Evolutionary conservation across 1,140 invertebrate genomes (phyloP).

Genomic region (Drosophila ercepeae): DNA sequence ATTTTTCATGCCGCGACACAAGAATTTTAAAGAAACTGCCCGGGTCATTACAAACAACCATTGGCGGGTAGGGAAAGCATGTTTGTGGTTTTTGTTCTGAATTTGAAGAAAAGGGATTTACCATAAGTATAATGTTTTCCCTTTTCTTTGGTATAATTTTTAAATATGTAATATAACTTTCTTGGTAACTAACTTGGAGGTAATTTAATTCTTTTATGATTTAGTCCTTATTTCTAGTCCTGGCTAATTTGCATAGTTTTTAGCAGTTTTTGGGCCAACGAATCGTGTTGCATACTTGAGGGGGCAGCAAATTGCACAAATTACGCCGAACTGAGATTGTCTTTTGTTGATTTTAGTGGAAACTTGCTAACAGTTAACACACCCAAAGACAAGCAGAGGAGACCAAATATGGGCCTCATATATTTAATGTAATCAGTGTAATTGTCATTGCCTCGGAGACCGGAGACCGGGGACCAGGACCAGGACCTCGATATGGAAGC

Average conservation of each 20-base stretch:
- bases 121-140: no score
- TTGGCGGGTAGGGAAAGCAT: conserved; percentile 27
- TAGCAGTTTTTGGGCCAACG: conserved; percentile 11
- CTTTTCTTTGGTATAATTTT: no score
- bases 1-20: conserved; percentile 64
- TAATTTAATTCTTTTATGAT: no score
- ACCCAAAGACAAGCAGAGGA: conserved; percentile 30
- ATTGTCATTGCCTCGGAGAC: conserved; percentile 71
- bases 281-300: conserved; percentile 44
- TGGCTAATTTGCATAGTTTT: conserved; percentile 70
- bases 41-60: conserved; percentile 25
- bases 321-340: conserved; percentile 28
- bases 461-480: conserved; percentile 49
- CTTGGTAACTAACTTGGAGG: no score
- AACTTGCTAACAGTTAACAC: conserved; percentile 58
- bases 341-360: background rate
- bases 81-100: conserved; percentile 17
- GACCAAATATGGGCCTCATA: conserved; percentile 74
- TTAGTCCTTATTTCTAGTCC: background rate
- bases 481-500: conserved; percentile 33
- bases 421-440: conserved; percentile 80
- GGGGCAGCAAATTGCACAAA: conserved; percentile 70
- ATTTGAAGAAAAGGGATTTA: background rate
- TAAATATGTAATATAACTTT: no score
- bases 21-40: conserved; percentile 55